A percentile compares a stretch with the other conserved stretches of the same genome.
Evolutionary conservation across 53 echinoderm and acorn worm species (phyloP).

Genomic region (Stichopus horrens): DNA sequence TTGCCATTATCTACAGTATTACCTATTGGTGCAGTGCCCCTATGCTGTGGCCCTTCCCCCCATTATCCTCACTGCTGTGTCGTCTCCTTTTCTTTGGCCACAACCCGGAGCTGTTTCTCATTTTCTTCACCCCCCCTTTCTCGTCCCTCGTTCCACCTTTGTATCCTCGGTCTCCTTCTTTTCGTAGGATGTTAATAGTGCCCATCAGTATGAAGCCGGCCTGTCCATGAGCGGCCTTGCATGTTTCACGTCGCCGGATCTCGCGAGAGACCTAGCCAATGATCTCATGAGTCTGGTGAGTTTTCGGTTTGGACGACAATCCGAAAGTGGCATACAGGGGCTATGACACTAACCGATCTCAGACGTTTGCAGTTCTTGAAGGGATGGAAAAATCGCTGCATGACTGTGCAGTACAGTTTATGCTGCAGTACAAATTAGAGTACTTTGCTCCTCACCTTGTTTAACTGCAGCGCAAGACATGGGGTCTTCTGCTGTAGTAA

Average conservation of each 20-base stretch:
- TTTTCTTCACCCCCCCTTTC: conserved; percentile 27
- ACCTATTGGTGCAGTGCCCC: conserved; percentile 22
- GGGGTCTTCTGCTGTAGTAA: no score
- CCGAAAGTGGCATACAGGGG: no score
- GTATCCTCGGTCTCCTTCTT: conserved; percentile 22
- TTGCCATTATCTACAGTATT: neutral
- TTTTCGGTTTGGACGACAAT: neutral
- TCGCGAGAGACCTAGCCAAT: conserved; percentile 98
- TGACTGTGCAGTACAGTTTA: neutral
- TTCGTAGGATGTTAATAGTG: conserved; percentile 97
- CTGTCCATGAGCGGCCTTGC: conserved; percentile 99
- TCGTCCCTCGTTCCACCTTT: conserved; percentile 3
- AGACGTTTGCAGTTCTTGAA: neutral
- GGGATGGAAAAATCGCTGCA: neutral
- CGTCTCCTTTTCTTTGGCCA: neutral
- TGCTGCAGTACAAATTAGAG: no score
- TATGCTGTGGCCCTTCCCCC: neutral
- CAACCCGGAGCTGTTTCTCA: neutral
- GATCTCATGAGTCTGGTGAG: conserved; percentile 99
- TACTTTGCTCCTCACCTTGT: no score
- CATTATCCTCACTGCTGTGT: neutral
- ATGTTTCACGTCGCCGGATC: conserved; percentile 98
- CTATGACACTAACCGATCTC: neutral
- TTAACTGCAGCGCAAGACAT: no score
- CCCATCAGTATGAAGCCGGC: conserved; percentile 96